These are phyloP conservation scores for Mimachlamys varia DNA, from an alignment of 2,888 invertebrate species.

Conservation along the genomic window DNA sequence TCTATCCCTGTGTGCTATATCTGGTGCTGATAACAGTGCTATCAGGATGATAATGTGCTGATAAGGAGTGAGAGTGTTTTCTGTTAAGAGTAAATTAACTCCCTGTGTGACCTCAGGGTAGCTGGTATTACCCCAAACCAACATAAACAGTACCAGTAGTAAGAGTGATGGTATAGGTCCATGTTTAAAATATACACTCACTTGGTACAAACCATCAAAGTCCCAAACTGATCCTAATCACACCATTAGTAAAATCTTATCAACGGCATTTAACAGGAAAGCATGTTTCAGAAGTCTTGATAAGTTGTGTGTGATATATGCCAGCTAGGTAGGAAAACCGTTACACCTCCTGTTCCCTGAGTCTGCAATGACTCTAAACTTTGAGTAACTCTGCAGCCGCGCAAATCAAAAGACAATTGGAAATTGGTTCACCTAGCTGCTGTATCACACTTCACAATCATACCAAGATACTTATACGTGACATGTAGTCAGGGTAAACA, in stretches of 20 bases:
- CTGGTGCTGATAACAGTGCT: neutral
- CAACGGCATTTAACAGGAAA: neutral
- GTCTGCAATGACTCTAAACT: no score
- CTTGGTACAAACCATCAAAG: neutral
- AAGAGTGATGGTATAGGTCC: neutral
- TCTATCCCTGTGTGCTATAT: neutral
- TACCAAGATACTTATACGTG: no score
- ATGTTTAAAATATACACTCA: neutral
- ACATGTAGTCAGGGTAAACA: no score
- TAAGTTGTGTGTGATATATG: neutral
- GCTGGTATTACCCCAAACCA: neutral
- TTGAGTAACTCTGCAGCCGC: no score
- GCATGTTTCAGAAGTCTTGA: neutral
- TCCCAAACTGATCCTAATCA: neutral
- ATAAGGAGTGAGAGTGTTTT: neutral
- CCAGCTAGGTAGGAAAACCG: no score
- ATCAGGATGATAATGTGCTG: neutral
- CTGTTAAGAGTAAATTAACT: neutral
- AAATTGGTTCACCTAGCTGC: no score
- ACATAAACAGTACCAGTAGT: neutral
- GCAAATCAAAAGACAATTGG: no score
- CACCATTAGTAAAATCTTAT: neutral
- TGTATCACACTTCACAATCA: no score
- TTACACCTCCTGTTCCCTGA: no score
- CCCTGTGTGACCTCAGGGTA: neutral